Percentiles rank a stretch among this genome's conserved stretches.
phyloP scores from a whole-genome alignment of 1,140 invertebrate species.

The Bombus pyrosoma region DNA sequence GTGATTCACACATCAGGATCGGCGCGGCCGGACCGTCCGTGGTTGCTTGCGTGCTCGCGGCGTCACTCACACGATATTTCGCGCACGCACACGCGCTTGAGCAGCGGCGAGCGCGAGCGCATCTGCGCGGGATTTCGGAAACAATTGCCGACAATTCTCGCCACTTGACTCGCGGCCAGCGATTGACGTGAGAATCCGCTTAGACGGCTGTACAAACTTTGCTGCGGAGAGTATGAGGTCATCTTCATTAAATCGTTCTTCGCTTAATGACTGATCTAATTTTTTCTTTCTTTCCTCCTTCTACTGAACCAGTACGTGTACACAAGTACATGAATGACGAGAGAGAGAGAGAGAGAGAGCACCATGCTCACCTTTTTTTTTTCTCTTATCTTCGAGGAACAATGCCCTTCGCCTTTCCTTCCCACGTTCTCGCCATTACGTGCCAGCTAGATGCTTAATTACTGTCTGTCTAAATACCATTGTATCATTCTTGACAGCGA shows the following conservation, averaged over 20 bases:
- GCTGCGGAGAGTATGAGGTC: constrained; percentile 80
- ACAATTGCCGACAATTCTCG: constrained; percentile 83
- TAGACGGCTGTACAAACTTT: constrained; percentile 72
- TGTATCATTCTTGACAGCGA: neutral
- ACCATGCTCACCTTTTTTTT: constrained; percentile 41
- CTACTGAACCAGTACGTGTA: neutral
- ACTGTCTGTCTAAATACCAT: neutral
- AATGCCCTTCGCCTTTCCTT: constrained; percentile 4
- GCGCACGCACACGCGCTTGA: constrained; percentile 57
- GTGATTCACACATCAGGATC: constrained; percentile 83
- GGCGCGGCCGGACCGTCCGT: constrained; percentile 54
- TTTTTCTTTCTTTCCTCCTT: constrained; percentile 67
- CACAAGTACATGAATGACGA: neutral
- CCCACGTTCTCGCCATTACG: constrained; percentile 34
- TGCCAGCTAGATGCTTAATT: constrained; percentile 3
- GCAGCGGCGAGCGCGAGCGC: constrained; percentile 62
- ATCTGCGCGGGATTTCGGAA: constrained; percentile 83
- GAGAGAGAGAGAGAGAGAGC: neutral
- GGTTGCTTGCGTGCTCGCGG: constrained; percentile 43
- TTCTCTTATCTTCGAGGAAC: constrained; percentile 33
- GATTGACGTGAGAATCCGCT: constrained; percentile 83
- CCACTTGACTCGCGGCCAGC: constrained; percentile 81
- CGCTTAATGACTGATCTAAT: constrained; percentile 82
- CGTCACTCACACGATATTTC: constrained; percentile 45
- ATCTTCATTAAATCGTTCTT: constrained; percentile 83